These are phyloP conservation scores for Lepidochitona cinerea DNA, from an alignment of 2,888 invertebrate species.

Conservation along the genomic window DNA sequence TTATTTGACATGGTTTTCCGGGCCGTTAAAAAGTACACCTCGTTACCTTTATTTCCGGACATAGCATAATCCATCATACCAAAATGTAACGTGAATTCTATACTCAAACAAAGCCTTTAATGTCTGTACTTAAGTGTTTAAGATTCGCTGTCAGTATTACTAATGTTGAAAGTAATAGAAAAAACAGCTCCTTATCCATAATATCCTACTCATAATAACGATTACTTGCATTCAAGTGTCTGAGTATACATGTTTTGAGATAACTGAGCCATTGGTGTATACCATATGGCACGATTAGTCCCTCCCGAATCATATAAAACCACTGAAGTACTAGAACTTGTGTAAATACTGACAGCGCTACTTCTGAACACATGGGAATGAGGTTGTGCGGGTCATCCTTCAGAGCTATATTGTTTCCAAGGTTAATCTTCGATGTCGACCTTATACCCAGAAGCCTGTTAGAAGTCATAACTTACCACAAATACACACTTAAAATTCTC, in stretches of 20 bases:
- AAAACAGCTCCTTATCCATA: no score
- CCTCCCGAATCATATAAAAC: background rate
- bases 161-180: no score
- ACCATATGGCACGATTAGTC: background rate
- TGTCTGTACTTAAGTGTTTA: no score
- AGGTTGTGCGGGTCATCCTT: background rate
- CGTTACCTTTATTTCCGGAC: no score
- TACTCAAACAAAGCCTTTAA: no score
- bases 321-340: background rate
- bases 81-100: no score
- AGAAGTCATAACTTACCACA: background rate
- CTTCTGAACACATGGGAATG: background rate
- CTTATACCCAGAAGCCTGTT: background rate
- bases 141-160: no score
- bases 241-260: slow-evolving; percentile 2
- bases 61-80: no score
- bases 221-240: no score
- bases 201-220: no score
- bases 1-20: no score
- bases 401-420: background rate
- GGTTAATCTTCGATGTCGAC: background rate
- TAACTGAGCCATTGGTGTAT: background rate
- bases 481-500: background rate
- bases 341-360: background rate
- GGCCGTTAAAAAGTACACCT: no score